Base-by-base conservation (phyloP, 2,113 vertebrate genomes). In the Nestor notabilis region DNA sequence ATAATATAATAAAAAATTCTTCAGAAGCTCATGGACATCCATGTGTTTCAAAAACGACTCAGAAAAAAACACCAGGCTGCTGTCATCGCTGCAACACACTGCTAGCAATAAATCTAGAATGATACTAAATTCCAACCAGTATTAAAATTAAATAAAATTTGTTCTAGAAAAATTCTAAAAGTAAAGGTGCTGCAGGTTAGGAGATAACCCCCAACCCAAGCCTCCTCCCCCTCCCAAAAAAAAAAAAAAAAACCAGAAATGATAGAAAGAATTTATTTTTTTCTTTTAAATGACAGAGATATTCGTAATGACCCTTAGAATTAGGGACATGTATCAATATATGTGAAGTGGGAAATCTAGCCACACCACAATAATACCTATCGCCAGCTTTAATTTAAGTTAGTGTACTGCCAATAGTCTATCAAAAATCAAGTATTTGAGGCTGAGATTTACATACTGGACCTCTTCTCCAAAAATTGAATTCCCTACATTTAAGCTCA, bases 1-100 rank as follows among this genome's bases (percentile, higher is more conserved):
- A 53, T 31, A 46, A 83, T 60, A 86, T 2, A 82, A 89, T 74
- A 88, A 93, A 94, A 89, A 86, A 69, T 29, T 77, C 23, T 66
- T 87, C 41, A 89, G 50, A 86, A 77, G 58, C 44, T 74, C 75
- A 90, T 17, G 65, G 65, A 78, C 23, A 31, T 39, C 31, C 61
- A 71, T 35, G 24, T 47, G 31, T 81, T 88, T 82, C 39, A n/a
- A 94, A 94, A 89, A 79, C 3, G 3, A 84, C 52, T 50, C 47
- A 79, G 53, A 81, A 68, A 72, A 92, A 90, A 41, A 23, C 27
- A 64, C 6, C 11, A 71, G 64, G 46, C 53, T 87, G 43, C 47
- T 74, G 41, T 63, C 21, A 71, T 25, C 16, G 58, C 43, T 55
- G 31, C 17, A 88, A 55, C 10, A 66, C 13, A 81, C 65, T 8